Evolutionary conservation across 2,888 invertebrate genomes (phyloP).

Genomic region (Criorhina ranunculi): DNA sequence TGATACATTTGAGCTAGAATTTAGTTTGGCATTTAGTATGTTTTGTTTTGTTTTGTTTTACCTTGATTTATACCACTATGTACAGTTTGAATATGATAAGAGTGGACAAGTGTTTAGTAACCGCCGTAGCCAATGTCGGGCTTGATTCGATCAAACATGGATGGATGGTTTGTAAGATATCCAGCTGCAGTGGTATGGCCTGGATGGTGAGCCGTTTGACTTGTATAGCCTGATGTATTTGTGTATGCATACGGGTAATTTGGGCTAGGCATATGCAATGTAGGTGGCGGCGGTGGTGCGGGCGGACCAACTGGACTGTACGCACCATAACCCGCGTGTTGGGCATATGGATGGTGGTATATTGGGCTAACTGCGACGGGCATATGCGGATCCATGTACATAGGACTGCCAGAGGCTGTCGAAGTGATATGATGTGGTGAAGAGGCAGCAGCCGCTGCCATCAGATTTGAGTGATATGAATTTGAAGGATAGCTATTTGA

Average conservation of each 20-base stretch:
- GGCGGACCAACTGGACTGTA: conserved; percentile 81
- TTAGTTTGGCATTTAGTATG: conserved; percentile 65
- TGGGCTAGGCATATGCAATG: conserved; percentile 89
- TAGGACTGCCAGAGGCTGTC: conserved; percentile 79
- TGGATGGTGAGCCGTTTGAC: conserved; percentile 52
- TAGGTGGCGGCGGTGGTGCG: conserved; percentile 84
- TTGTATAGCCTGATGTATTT: conserved; percentile 77
- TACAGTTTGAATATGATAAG: conserved; percentile 32
- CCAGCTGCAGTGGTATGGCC: conserved; percentile 51
- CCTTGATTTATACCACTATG: conserved; percentile 44
- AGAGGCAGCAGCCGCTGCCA: conserved; percentile 82
- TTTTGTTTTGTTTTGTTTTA: conserved; percentile 13
- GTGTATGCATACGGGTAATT: conserved; percentile 87
- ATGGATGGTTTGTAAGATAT: conserved; percentile 82
- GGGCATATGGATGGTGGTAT: conserved; percentile 83
- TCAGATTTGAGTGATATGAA: conserved; percentile 84
- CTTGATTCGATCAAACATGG: conserved; percentile 85
- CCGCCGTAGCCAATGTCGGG: conserved; percentile 86
- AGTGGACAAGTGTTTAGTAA: conserved; percentile 80
- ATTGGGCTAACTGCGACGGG: conserved; percentile 85
- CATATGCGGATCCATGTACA: conserved; percentile 85
- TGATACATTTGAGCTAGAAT: conserved; percentile 65
- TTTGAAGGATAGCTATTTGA: conserved; percentile 80
- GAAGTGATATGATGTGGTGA: conserved; percentile 78
- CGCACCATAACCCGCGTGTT: conserved; percentile 78